A percentile compares a stretch with the other conserved stretches of the same genome.
phyloP scores from a whole-genome alignment of 2,888 invertebrate genomes.

The Latrodectus elegans region DNA sequence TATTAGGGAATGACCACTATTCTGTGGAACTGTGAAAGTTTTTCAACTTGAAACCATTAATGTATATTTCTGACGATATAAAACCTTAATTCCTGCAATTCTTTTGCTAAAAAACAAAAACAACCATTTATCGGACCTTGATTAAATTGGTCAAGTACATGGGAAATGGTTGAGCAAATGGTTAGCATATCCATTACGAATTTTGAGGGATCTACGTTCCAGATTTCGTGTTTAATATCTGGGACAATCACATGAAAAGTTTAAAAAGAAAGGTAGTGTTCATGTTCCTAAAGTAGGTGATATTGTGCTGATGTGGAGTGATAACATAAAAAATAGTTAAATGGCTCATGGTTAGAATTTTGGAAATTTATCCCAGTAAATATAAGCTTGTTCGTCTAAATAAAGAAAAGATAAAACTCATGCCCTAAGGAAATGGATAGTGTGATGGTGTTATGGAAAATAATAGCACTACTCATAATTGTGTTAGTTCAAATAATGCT shows the following conservation, averaged over 20 bases:
- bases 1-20: not conserved
- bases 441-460: no score
- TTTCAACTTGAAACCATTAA: not conserved
- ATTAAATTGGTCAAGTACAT: not conserved
- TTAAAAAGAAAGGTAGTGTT: not conserved
- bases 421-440: no score
- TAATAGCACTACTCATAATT: no score
- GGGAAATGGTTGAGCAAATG: not conserved
- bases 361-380: no score
- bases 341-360: no score
- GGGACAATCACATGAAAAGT: not conserved
- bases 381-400: no score
- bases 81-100: not conserved
- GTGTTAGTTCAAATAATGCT: no score
- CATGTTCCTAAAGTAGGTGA: not conserved
- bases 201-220: not conserved
- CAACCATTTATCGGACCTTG: not conserved
- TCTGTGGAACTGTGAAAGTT: not conserved
- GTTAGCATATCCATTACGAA: not conserved
- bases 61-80: not conserved
- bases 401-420: no score
- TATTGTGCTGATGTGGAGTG: no score
- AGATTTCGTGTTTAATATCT: not conserved
- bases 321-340: no score
- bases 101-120: not conserved